Evolutionary conservation across 2,797 vertebrate genomes (phyloP), one percentile per base, ranked within the genome.

Genomic region (Geotrypetes seraphini): DNA sequence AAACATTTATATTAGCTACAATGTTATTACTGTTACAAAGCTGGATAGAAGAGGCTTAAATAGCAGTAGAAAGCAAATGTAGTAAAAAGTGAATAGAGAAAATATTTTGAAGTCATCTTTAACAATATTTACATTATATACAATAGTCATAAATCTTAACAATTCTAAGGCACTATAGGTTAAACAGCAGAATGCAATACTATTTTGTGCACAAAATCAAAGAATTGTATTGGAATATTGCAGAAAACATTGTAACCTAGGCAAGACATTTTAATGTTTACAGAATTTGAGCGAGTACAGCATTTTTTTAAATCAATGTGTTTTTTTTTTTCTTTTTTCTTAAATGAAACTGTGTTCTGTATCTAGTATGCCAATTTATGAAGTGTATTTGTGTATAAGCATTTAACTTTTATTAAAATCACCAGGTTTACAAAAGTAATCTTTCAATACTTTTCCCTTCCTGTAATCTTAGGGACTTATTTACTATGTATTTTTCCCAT

Each of bases 71-170:
- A 84, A 79, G 78, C 71, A 84, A 84, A 73, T 73, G 75, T 69
- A 60, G 62, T 88, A 86, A 84, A 87, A 89, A 86, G 69, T 63
- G 65, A 81, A 79, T 83, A 85, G 77, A 83, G 79, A 88, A 90
- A 88, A 89, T 86, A 87, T 80, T 83, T 89, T 81, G 81, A 84
- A 66, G 63, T 82, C 73, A 83, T 79, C 65, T 83, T 71, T 78
- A 77, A 76, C 73, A 83, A 71, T 85, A 84, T 84, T 82, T 88
- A 88, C 78, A 87, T 61, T 75, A 81, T 81, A 43, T 85, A 85
- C 72, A 83, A n/a, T 70, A 66, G 60, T 65, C 54, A 86, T 75
- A 75, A 77, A 64, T 78, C 75, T 82, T 81, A 70, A 76, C n/a
- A 84, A 82, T 65, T 78, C 58, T 72, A 89, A 89, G 86, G 84